These are phyloP conservation scores for Anthopleura sola DNA, from an alignment of 64 coral and sea anemone genomes.

Conservation along the genomic window DNA sequence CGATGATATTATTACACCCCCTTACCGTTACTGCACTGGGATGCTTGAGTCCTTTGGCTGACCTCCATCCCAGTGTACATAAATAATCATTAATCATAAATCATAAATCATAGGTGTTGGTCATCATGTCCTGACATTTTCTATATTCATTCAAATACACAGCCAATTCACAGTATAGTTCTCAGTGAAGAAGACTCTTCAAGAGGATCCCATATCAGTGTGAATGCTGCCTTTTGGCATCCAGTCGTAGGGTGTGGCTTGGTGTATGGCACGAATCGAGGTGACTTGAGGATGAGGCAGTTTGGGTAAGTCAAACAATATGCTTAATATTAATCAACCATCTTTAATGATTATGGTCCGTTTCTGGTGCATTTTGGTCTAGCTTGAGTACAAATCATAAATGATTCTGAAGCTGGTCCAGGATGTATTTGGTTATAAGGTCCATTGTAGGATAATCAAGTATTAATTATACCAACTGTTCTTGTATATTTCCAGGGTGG, in stretches of 20 bases:
- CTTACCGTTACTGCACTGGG: too few species aligned
- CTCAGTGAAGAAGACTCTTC: slow-evolving; percentile 41
- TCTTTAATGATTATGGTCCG: not conserved
- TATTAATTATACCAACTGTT: not conserved
- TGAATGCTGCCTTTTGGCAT: slow-evolving; percentile 89
- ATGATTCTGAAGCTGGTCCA: too few species aligned
- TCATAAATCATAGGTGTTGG: too few species aligned
- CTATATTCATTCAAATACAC: not conserved
- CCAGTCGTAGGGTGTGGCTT: slow-evolving; percentile 86
- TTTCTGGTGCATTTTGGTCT: too few species aligned
- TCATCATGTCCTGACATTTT: too few species aligned
- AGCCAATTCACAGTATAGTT: slow-evolving; percentile 56
- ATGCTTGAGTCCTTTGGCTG: too few species aligned
- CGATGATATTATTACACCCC: not conserved
- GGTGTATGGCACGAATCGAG: slow-evolving; percentile 80
- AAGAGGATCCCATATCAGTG: slow-evolving; percentile 51
- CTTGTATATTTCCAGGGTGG: not conserved
- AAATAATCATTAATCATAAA: too few species aligned
- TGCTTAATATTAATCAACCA: too few species aligned
- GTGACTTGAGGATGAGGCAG: slow-evolving; percentile 53
- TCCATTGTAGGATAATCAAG: not conserved
- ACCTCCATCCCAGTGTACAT: too few species aligned
- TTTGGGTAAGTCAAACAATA: not conserved
- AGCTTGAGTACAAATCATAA: too few species aligned
- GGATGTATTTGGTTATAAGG: not conserved